Evolutionary conservation across 2,888 invertebrate species (phyloP), one percentile per base, ranked within the genome.

Genomic region (Brachynemurus nebulosus): DNA sequence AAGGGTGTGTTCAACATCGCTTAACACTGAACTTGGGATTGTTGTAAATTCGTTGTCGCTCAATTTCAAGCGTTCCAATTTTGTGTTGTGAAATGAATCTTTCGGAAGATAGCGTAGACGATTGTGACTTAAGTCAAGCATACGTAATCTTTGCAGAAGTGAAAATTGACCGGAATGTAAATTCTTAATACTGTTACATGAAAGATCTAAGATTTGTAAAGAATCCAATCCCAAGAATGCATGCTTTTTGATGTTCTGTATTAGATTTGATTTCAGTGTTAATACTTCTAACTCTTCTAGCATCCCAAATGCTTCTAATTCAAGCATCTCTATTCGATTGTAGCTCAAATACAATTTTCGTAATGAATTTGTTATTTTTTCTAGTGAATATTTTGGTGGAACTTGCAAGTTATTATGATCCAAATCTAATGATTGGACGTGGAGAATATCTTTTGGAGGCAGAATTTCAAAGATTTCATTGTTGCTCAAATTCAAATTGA

Each of bases 161-260:
- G 78, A 77, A 65, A 86, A 89, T 61, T 86, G 86, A 56, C 82
- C 84, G 44, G 79, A 78, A 47, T 86, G 80, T 52, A 91, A 64
- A 59, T 83, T 81, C 18, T 77, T 74, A 48, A 91, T 74, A 30
- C 71, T 68, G 61, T 91, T 91, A 54, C 72, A 74, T 34, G 85
- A 83, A 14, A 90, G 64, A 59, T 90, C 86, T 42, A 91, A 64
- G 55, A 81, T 76, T 63, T 89, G 88, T 42, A 90, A 63, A 44
- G 78, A 77, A 47, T 74, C 71, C 18, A 88, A 65, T 23, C 82
- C 84, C 48, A 78, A 75, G 60, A 90, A 86, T 4, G 88, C 81
- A 59, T 82, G 76, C 50, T 80, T 75, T 52, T 82, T 77, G 30
- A 90, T 63, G 3, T 71, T 68, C 52, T 76, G 75, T 46, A 90